Evolutionary conservation across 30 jellyfish, hydroid and myxozoan genomes (phyloP).

Genomic region (Aurelia sp.): DNA sequence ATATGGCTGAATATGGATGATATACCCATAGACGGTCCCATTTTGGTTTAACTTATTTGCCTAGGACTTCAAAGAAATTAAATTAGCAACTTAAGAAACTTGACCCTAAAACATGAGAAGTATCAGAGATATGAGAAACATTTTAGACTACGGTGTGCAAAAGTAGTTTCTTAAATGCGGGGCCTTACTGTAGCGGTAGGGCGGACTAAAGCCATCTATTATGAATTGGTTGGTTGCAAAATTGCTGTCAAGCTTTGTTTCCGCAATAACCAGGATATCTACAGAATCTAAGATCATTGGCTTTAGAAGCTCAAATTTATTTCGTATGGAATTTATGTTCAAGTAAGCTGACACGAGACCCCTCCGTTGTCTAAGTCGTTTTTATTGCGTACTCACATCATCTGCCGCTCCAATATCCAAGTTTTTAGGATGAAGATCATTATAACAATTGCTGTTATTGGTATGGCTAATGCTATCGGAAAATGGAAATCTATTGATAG

Average conservation of each 20-base stretch:
- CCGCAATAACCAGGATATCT: constrained; percentile 31
- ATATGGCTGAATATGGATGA: no score
- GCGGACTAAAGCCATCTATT: constrained; percentile 19
- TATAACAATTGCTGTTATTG: constrained; percentile 13
- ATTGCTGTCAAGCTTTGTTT: constrained; percentile 46
- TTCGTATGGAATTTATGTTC: constrained; percentile 54
- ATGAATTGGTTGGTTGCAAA: constrained; percentile 33
- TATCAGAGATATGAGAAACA: no score
- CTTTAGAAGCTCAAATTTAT: constrained; percentile 19
- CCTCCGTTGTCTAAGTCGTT: constrained; percentile 22
- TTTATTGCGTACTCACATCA: constrained; percentile 29
- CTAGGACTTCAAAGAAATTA: no score
- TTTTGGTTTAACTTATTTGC: no score
- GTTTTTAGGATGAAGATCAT: constrained; percentile 35
- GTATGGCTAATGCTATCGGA: constrained; percentile 19
- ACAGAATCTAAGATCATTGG: constrained; percentile 15
- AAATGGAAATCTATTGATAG: constrained; percentile 24
- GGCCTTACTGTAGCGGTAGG: constrained; percentile 42
- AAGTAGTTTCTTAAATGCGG: no score
- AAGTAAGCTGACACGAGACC: constrained; percentile 28
- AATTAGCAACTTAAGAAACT: no score
- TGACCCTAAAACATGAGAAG: no score
- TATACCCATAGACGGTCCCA: no score
- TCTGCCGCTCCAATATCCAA: constrained; percentile 34
- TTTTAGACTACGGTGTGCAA: no score